Evolutionary conservation across 1,140 invertebrate genomes (phyloP).

Genomic region (Pomphorhynchus laevis): DNA sequence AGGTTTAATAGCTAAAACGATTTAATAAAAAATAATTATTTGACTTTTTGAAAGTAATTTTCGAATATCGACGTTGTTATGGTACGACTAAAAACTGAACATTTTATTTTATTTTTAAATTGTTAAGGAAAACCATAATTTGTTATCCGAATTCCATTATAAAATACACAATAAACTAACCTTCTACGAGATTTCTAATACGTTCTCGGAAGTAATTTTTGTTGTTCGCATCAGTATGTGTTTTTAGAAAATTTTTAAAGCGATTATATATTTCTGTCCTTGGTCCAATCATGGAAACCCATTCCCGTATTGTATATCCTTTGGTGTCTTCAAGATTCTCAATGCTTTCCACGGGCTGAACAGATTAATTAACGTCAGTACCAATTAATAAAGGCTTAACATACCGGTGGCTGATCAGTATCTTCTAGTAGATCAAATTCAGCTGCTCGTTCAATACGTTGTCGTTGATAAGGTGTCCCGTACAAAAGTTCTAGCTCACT

Average conservation of each 20-base stretch:
- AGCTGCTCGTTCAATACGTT: slow-evolving; percentile 43
- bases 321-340: slow-evolving; percentile 80
- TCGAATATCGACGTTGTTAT: neutral
- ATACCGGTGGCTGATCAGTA: slow-evolving; percentile 27
- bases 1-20: too few species aligned
- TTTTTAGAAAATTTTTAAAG: slow-evolving; percentile 70
- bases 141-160: slow-evolving; percentile 1
- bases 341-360: slow-evolving; percentile 55
- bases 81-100: neutral
- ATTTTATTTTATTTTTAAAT: neutral
- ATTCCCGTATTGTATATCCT: slow-evolving; percentile 54
- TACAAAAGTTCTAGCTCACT: slow-evolving; percentile 30
- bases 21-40: too few species aligned
- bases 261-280: slow-evolving; percentile 72
- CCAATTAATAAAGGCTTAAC: slow-evolving; percentile 4
- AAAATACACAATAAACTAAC: slow-evolving; percentile 15
- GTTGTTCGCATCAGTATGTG: slow-evolving; percentile 34
- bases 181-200: slow-evolving; percentile 68
- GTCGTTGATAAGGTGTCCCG: slow-evolving; percentile 30
- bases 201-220: slow-evolving; percentile 61
- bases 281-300: slow-evolving; percentile 76
- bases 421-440: slow-evolving; percentile 29
- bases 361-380: neutral
- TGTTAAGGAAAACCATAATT: neutral
- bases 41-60: too few species aligned